phyloP scores from a whole-genome alignment of 2,113 vertebrate species.

The Etheostoma cragini region DNA sequence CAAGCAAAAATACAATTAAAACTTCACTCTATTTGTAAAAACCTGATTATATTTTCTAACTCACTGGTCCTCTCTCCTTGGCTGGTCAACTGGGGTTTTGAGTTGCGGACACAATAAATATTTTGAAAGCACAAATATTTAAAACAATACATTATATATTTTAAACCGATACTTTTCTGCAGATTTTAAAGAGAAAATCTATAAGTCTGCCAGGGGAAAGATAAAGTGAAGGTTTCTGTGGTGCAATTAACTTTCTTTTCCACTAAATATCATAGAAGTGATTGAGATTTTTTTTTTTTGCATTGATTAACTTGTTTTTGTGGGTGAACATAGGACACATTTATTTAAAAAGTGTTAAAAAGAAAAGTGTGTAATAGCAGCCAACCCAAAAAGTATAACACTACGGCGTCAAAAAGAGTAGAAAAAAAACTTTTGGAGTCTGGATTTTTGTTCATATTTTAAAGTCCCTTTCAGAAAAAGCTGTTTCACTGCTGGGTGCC shows the following conservation, averaged over 20 bases:
- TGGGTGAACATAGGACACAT: slow-evolving; percentile 4
- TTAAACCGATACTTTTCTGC: neutral
- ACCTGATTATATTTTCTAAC: neutral
- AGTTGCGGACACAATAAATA: slow-evolving; percentile 40
- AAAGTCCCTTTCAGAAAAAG: slow-evolving; percentile 36
- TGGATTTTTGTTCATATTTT: slow-evolving; percentile 32
- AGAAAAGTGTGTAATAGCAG: slow-evolving; percentile 9
- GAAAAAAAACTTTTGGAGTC: slow-evolving; percentile 5
- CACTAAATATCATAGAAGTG: slow-evolving; percentile 1
- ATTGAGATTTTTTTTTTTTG: slow-evolving; percentile 14
- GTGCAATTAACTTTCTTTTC: slow-evolving; percentile 21
- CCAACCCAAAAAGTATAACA: neutral
- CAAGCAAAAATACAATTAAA: slow-evolving; percentile 19
- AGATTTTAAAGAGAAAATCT: slow-evolving; percentile 38
- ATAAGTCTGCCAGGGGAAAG: slow-evolving; percentile 19
- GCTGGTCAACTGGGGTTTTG: slow-evolving; percentile 4
- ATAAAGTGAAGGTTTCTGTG: slow-evolving; percentile 28
- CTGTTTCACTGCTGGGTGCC: slow-evolving; percentile 49
- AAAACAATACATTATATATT: neutral
- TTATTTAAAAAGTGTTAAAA: neutral
- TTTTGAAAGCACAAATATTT: slow-evolving; percentile 50
- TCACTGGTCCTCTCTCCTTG: neutral
- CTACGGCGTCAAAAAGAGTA: neutral
- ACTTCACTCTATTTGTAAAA: neutral
- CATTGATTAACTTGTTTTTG: slow-evolving; percentile 25